Percentiles rank a stretch among this genome's conserved stretches.
Evolutionary conservation across 1,140 invertebrate species (phyloP).

Genomic region (Microplitis demolitor): DNA sequence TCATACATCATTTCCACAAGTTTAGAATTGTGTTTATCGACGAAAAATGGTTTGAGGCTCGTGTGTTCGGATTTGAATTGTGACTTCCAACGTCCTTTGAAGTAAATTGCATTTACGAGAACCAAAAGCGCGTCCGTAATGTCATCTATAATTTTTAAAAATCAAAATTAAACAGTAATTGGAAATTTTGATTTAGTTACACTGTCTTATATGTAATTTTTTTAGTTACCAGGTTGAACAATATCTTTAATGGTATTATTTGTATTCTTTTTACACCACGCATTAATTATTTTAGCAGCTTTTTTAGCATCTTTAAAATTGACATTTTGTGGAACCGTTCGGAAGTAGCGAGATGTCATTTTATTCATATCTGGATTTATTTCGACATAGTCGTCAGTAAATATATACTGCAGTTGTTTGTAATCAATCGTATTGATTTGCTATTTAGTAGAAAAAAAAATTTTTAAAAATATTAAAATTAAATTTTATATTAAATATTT

Average conservation of each 20-base stretch:
- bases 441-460: conserved; percentile 13
- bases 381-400: conserved; percentile 52
- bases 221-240: too few species aligned
- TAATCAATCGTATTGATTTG: conserved; percentile 32
- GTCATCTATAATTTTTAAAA: not conserved
- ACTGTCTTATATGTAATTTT: too few species aligned
- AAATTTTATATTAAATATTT: too few species aligned
- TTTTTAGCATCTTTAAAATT: conserved; percentile 60
- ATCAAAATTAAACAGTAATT: too few species aligned
- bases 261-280: conserved; percentile 75
- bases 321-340: conserved; percentile 61
- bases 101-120: conserved; percentile 72
- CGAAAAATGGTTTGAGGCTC: conserved; percentile 52
- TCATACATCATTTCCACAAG: conserved; percentile 59
- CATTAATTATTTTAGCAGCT: conserved; percentile 67
- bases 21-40: conserved; percentile 48
- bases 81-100: conserved; percentile 71
- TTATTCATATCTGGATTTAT: conserved; percentile 14
- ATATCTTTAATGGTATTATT: conserved; percentile 68
- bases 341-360: conserved; percentile 47
- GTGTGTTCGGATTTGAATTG: conserved; percentile 66
- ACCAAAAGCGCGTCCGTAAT: conserved; percentile 58
- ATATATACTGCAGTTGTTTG: conserved; percentile 40
- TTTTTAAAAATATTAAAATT: too few species aligned
- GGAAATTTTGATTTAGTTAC: not conserved